Percentiles rank a stretch among this genome's conserved stretches.
Evolutionary conservation across 35 echinoderm and acorn worm genomes (phyloP).

Genomic region (Holothuria glaberrima): DNA sequence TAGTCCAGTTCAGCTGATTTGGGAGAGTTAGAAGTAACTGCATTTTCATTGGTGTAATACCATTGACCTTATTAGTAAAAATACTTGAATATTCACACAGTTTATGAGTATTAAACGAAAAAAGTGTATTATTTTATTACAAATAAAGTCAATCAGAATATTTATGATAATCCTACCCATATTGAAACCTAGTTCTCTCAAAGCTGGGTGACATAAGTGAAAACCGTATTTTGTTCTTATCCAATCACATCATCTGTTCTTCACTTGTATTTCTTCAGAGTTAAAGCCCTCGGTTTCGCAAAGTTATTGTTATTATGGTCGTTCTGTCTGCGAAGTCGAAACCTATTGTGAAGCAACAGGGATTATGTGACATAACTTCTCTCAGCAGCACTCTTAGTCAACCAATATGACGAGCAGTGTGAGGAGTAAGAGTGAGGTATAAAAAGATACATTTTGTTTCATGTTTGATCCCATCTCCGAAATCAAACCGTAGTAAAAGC

Average conservation of each 20-base stretch:
- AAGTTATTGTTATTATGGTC: slow-evolving; percentile 39
- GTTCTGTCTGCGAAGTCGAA: not conserved
- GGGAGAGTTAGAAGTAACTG: not conserved
- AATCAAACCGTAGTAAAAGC: not conserved
- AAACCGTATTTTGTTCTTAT: not conserved
- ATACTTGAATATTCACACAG: no score
- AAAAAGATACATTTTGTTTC: not conserved
- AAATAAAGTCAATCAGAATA: no score
- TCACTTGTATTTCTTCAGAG: not conserved
- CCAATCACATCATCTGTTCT: slow-evolving; percentile 6
- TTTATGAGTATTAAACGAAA: not conserved
- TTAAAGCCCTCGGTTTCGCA: slow-evolving; percentile 35
- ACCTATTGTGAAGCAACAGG: slow-evolving; percentile 23
- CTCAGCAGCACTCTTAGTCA: not conserved
- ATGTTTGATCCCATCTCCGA: not conserved
- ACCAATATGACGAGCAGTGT: slow-evolving; percentile 38
- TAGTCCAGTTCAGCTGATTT: slow-evolving; percentile 33
- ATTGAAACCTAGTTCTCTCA: no score
- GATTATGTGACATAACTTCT: slow-evolving; percentile 19
- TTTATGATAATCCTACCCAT: no score
- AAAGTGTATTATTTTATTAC: not conserved
- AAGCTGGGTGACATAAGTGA: no score
- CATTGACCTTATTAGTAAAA: not conserved
- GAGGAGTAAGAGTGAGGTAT: slow-evolving; percentile 32
- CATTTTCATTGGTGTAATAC: not conserved